Evolutionary conservation across 2,797 vertebrate species (phyloP).

Genomic region (Emydoidea blandingii): DNA sequence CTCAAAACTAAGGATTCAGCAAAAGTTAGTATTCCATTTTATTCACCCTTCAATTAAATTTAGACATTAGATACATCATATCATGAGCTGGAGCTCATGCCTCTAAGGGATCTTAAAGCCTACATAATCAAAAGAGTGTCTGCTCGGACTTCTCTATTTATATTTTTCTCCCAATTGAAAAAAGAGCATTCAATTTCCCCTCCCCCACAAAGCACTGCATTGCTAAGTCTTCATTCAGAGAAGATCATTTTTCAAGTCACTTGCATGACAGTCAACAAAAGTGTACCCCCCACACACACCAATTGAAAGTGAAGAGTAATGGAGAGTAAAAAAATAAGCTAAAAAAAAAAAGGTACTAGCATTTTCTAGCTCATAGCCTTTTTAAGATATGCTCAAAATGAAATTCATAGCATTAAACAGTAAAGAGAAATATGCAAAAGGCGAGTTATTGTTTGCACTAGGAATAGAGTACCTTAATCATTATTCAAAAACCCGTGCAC

Average conservation of each 20-base stretch:
- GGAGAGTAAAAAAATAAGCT: constrained; percentile 18
- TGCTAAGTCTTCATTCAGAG: constrained; percentile 36
- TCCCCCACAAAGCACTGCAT: neutral
- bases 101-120: constrained; percentile 45
- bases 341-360: neutral
- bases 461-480: neutral
- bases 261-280: neutral
- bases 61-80: constrained; percentile 47
- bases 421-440: neutral
- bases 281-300: neutral
- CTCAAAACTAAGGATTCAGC: constrained; percentile 48
- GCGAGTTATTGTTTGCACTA: too few species aligned
- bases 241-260: constrained; percentile 23
- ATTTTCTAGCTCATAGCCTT: neutral
- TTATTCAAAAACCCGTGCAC: fast-evolving
- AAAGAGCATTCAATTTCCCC: constrained; percentile 37
- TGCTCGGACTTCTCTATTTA: constrained; percentile 43
- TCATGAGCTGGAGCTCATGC: constrained; percentile 54
- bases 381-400: neutral
- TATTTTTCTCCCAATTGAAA: constrained; percentile 24
- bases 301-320: neutral
- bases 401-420: neutral
- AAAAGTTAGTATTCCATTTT: constrained; percentile 22
- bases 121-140: constrained; percentile 55
- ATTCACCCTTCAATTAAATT: constrained; percentile 64